Base-by-base conservation (phyloP, 2,113 vertebrate genomes). In the Gobius niger region DNA sequence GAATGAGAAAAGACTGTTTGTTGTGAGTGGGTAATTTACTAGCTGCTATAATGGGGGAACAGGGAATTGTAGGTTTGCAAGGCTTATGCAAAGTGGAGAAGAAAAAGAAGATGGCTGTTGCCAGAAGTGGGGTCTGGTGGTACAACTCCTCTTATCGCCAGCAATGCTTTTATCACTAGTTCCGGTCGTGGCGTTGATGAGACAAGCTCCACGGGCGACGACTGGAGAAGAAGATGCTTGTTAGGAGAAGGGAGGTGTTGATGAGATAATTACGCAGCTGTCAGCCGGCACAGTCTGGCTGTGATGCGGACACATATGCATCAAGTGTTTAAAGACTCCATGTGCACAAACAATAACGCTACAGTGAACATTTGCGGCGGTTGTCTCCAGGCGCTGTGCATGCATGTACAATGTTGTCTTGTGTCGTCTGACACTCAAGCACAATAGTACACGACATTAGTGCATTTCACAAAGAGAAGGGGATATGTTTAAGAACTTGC, bases 231-330 rank as follows among this genome's bases (percentile, higher is more conserved):
- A 76, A 78, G 81, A 80, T 59, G 67, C 84, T 86, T 81, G 79
- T 86, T 85, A 89, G 86, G 75, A 49, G 52, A 60, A 72, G 66
- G 65, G 83, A 88, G 80, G 83, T 87, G 88, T 84, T 88, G 86
- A 87, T 87, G 83, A 85, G 85, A 85, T 90, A 84, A 90, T 90
- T 88, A 85, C 86, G 81, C 70, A 80, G 74, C 83, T 84, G 88
- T 83, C 88, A 82, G 50, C 6, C 72, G 52, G 72, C 67, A 47
- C 77, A 60, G 77, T 86, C 76, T 83, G 16, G 73, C 65, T 69
- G 47, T 34, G n/a, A 40, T 44, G 57, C 7, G 15, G 57, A n/a
- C 57, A 60, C 40, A 60, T 60, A 60, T 60, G 57, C 40, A 42
- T 69, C 67, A 16, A 67, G 47, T 47, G 52, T 70, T 59, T 70